Evolutionary conservation across 1,140 invertebrate species (phyloP).

Genomic region (Bombus impatiens): DNA sequence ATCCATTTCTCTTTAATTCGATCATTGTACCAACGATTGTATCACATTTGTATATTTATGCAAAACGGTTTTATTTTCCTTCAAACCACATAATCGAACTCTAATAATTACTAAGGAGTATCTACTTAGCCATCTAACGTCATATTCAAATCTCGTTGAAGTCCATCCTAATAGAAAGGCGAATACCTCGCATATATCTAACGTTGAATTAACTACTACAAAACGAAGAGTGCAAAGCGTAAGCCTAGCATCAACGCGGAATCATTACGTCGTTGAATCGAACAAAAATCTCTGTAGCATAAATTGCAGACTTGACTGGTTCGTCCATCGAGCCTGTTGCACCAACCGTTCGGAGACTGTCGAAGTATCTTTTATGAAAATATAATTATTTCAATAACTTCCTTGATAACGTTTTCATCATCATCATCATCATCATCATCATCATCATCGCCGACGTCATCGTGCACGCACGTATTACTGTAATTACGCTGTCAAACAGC

Average conservation of each 20-base stretch:
- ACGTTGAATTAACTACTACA: not conserved
- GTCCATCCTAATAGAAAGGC: too few species aligned
- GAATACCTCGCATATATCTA: too few species aligned
- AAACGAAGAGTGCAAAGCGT: not conserved
- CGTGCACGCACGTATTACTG: not conserved
- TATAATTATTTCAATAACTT: not conserved
- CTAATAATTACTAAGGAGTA: too few species aligned
- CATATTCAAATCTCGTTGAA: too few species aligned
- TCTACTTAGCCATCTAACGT: too few species aligned
- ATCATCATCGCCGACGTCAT: not conserved
- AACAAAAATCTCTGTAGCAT: not conserved
- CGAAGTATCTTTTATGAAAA: not conserved
- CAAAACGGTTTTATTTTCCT: too few species aligned
- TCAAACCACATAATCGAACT: too few species aligned
- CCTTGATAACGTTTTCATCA: constrained; percentile 3
- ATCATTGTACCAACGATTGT: too few species aligned
- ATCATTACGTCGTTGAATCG: too few species aligned
- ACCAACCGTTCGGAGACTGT: not conserved
- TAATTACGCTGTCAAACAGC: constrained; percentile 41
- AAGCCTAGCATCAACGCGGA: too few species aligned
- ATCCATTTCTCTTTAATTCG: too few species aligned
- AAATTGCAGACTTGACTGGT: not conserved
- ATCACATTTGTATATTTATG: too few species aligned
- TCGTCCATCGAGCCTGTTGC: not conserved
- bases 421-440: not conserved